A percentile compares a stretch with the other conserved stretches of the same genome.
Conservation (phyloP, 2,113 vertebrate genomes). For the Eptatretus burgeri region DNA sequence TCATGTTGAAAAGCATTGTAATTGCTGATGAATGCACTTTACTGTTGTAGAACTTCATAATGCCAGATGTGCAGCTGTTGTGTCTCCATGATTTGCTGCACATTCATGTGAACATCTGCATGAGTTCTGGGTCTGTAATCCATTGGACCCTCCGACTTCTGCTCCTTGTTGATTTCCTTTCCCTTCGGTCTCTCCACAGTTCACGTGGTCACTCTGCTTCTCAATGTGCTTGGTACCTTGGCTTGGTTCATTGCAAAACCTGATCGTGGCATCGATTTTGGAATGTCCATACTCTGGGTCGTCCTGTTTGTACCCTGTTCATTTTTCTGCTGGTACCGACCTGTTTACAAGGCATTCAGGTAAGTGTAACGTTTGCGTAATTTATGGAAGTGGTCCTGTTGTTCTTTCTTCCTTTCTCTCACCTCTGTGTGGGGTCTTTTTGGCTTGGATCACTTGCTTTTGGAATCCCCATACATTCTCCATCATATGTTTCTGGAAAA, state of each 20-base stretch:
- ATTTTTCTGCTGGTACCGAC: slow-evolving; percentile 86
- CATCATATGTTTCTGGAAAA: too few species aligned
- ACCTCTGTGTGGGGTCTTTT: too few species aligned
- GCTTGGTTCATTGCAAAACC: slow-evolving; percentile 25
- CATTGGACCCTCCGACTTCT: not conserved
- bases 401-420: too few species aligned
- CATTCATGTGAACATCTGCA: too few species aligned
- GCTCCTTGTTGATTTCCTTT: not conserved
- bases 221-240: slow-evolving; percentile 71
- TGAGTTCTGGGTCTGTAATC: not conserved
- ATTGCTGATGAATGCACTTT: too few species aligned
- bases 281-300: slow-evolving; percentile 78
- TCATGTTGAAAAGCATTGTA: too few species aligned
- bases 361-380: slow-evolving; percentile 13
- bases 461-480: too few species aligned
- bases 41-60: too few species aligned
- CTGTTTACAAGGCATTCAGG: slow-evolving; percentile 89
- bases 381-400: too few species aligned
- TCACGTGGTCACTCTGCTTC: slow-evolving; percentile 52
- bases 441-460: too few species aligned
- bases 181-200: slow-evolving; percentile 19
- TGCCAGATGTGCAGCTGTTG: too few species aligned
- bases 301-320: slow-evolving; percentile 65
- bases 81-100: too few species aligned
- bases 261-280: slow-evolving; percentile 37